Evolutionary conservation across 2,888 invertebrate species (phyloP), one percentile per base, ranked within the genome.

Genomic region (Drosophila emarginata): DNA sequence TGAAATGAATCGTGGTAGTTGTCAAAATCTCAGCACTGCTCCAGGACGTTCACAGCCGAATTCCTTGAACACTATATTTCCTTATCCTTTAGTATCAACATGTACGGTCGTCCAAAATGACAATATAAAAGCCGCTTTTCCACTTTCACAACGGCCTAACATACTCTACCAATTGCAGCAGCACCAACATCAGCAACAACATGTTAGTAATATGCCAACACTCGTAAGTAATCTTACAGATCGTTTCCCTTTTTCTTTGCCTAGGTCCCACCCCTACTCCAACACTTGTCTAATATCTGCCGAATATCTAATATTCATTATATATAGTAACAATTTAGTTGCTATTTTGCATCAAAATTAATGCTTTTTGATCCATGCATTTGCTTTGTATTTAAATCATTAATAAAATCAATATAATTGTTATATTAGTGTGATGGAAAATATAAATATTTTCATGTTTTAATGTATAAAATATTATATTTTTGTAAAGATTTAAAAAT

Each of bases 131-230:
- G 91, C 91, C 9, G 91, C 91, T 18, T 91, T 91, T 74, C 91
- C 92, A 26, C 76, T 91, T 2, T 92, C 92, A 9, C 91, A 92
- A 75, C 87, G 92, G 7, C 92, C 92, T 18, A 92, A 92, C 76
- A 92, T 92, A 62, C 91, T 92, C 23, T 91, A 92, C 67, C 91
- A 92, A 72, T 76, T 92, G 75, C 92, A 92, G 72, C 92, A 92
- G 61, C 90, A 91, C 73, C 91, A 91, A 39, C 32, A 32, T 32
- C 91, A 90, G 56, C 86, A 88, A 45, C 75, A 81, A 53, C 86
- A 83, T 36, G 62, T 77, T 51, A 70, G 72, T 59, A 76, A 77
- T 66, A 76, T 75, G 72, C 73, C 79, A 74, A 78, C 87, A 81
- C 89, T 89, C 90, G 92, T 92, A 92, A 92, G 91, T 91, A 80